Base-by-base conservation (phyloP, 2,888 invertebrate genomes). In the Dorcus parallelipipedus region DNA sequence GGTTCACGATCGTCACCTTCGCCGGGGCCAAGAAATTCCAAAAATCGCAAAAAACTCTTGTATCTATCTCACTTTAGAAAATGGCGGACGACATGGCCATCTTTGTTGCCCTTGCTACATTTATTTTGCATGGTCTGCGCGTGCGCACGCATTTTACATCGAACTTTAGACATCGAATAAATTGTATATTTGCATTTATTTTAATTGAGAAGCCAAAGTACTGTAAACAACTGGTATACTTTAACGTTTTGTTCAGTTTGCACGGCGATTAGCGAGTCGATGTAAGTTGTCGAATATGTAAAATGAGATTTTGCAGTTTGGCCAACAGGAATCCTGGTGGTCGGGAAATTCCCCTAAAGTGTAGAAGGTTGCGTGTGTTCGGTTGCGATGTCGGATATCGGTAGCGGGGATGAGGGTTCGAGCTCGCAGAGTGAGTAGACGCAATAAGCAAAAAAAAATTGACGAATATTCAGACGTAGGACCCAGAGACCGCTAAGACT, bases 371-470 rank as follows among this genome's bases (percentile, higher is more conserved):
- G 74, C 71, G 71, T 74, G 76, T 65, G 65, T 67, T 69, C 65
- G 66, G 65, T 82, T 84, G 80, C 77, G 77, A 88, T 88, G 88
- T 88, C 88, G 83, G 88, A 88, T 85, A 85, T 87, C 83, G 88
- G 88, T 81, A 88, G 88, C 82, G 87, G 86, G 79, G 88, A 88
- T 85, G 88, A 88, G 81, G 88, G 86, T 80, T 84, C 86, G 82
- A 86, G 86, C 83, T 87, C 86, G 83, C 86, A 88, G 86, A 88
- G 88, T 88, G 85, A 83, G 87, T 86, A 81, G 50, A 39, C 17
- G 45, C 14, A 38, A 38, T 38, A 54, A 45, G n/a, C 8, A 10
- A 45, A 17, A 23, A 45, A 45, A 45, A 45, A 17, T 45, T 33
- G 26, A 45, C 45, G 45, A 9, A 45, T 20, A 33, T 33, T 33